Percentiles rank a stretch among this genome's conserved stretches.
Conservation (phyloP, 53 echinoderm and acorn worm species). For the Astropecten irregularis region DNA sequence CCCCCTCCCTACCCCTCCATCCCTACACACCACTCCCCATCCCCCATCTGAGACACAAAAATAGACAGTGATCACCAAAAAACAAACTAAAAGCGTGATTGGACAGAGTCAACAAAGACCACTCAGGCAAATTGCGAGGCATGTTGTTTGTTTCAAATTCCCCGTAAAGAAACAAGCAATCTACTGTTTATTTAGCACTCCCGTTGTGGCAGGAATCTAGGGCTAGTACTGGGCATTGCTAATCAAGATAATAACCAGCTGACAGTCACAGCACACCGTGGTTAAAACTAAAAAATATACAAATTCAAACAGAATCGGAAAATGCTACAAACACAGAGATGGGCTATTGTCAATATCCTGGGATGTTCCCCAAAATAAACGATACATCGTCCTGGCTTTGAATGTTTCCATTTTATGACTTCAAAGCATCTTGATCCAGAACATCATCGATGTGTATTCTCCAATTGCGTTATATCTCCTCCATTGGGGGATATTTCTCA, state of each 20-base stretch:
- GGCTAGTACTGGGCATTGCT: background rate
- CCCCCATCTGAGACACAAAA: background rate
- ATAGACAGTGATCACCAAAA: background rate
- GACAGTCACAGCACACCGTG: no score
- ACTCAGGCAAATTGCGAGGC: constrained; percentile 1
- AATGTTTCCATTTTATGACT: no score
- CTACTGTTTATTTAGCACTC: constrained; percentile 29
- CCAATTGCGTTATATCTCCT: no score
- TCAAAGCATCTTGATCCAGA: no score
- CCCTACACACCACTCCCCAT: background rate
- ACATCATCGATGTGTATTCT: no score
- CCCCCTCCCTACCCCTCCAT: background rate
- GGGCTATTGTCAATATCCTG: no score
- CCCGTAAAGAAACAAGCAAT: constrained; percentile 26
- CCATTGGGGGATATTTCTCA: background rate
- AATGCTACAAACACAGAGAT: no score
- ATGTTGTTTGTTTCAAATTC: constrained; percentile 9
- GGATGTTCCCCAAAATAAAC: no score
- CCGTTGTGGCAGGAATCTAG: background rate
- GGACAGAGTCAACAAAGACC: constrained; percentile 8
- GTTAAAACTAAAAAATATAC: no score
- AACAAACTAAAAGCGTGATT: background rate
- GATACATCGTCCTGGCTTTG: no score
- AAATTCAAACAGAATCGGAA: no score
- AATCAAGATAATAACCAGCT: background rate